Percentiles rank a stretch among this genome's conserved stretches.
phyloP scores from a whole-genome alignment of 92 coral and sea anemone species.

The Bergia sp. region DNA sequence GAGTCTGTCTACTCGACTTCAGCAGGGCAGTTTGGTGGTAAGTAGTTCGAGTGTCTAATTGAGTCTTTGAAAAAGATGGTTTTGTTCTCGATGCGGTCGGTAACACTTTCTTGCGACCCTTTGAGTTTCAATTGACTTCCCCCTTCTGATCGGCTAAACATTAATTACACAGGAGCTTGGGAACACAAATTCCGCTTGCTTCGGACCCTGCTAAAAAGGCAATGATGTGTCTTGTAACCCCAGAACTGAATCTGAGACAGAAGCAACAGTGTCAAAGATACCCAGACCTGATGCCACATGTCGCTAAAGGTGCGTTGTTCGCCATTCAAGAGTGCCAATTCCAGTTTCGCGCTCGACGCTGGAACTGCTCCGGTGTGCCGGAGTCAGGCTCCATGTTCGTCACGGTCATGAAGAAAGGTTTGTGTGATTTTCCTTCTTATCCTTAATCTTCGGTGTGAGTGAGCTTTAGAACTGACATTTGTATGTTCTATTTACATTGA shows the following conservation, averaged over 20 bases:
- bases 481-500: slow-evolving; percentile 79
- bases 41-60: slow-evolving; percentile 53
- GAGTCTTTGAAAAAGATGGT: slow-evolving; percentile 41
- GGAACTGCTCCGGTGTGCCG: slow-evolving; percentile 94
- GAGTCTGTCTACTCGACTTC: slow-evolving; percentile 52
- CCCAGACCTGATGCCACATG: slow-evolving; percentile 88
- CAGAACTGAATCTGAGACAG: slow-evolving; percentile 85
- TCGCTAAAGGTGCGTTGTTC: slow-evolving; percentile 86
- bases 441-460: slow-evolving; percentile 56
- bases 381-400: slow-evolving; percentile 90
- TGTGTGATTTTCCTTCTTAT: slow-evolving; percentile 28
- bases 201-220: slow-evolving; percentile 82
- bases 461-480: slow-evolving; percentile 70
- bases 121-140: slow-evolving; percentile 34
- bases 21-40: slow-evolving; percentile 87
- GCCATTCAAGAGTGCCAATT: slow-evolving; percentile 84
- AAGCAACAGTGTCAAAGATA: slow-evolving; percentile 81
- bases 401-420: slow-evolving; percentile 86
- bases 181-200: slow-evolving; percentile 76
- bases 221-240: slow-evolving; percentile 78
- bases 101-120: slow-evolving; percentile 26
- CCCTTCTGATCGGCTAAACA: slow-evolving; percentile 26
- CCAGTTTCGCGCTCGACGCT: slow-evolving; percentile 90
- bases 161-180: slow-evolving; percentile 75
- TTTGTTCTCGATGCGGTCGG: slow-evolving; percentile 33